A percentile compares a stretch with the other conserved stretches of the same genome.
Evolutionary conservation across 2,888 invertebrate genomes (phyloP).

Genomic region (Dicycla oo): DNA sequence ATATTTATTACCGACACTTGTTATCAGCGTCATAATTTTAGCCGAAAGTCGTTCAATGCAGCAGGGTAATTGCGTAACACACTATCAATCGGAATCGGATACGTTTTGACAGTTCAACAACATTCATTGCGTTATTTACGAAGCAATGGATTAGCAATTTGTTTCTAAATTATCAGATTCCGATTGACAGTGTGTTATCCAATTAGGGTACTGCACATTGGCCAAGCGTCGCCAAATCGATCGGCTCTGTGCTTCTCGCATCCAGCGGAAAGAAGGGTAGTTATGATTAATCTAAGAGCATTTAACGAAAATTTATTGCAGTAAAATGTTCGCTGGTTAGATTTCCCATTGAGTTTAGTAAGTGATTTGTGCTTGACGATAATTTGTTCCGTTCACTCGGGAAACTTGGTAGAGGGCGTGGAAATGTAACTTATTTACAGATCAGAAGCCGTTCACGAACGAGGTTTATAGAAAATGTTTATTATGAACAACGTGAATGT

Average conservation of each 20-base stretch:
- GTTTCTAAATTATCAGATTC: too few species aligned
- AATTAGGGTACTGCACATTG: neutral
- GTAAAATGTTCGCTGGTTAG: constrained; percentile 19
- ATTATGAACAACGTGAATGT: constrained; percentile 18
- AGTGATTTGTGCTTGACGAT: constrained; percentile 48
- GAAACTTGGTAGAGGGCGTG: constrained; percentile 51
- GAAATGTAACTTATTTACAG: constrained; percentile 58
- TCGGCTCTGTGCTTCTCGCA: neutral
- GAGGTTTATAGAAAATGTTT: constrained; percentile 33
- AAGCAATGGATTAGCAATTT: too few species aligned
- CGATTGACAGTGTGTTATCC: too few species aligned
- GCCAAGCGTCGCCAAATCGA: neutral
- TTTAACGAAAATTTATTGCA: constrained; percentile 21
- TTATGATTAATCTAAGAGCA: constrained; percentile 12
- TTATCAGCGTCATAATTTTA: neutral
- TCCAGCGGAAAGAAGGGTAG: neutral
- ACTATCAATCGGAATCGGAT: too few species aligned
- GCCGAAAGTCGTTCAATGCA: neutral
- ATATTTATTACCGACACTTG: constrained; percentile 13
- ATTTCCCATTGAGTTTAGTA: constrained; percentile 22
- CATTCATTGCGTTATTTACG: too few species aligned
- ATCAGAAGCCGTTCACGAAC: constrained; percentile 47
- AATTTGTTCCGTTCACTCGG: constrained; percentile 52
- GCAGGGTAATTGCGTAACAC: too few species aligned
- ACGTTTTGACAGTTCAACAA: too few species aligned